A percentile compares a stretch with the other conserved stretches of the same genome.
Conservation (phyloP, 2,888 invertebrate genomes). For the Catocala sponsa region DNA sequence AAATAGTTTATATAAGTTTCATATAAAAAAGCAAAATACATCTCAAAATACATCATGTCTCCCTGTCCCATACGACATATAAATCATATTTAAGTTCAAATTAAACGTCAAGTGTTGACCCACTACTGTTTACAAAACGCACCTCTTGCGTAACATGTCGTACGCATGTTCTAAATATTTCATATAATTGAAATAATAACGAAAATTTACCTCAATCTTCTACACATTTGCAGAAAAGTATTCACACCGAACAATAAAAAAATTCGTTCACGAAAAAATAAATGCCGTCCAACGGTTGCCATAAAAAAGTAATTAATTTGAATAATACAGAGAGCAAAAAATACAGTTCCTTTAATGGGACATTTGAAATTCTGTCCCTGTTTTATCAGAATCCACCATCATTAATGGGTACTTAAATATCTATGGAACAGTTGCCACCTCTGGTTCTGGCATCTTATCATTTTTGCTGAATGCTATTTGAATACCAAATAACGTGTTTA, state of each 20-base stretch:
- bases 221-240: conserved; percentile 26
- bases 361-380: conserved; percentile 76
- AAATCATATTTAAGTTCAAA: no score
- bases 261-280: conserved; percentile 46
- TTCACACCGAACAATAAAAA: conserved; percentile 30
- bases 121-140: no score
- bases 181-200: no score
- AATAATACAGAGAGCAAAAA: conserved; percentile 70
- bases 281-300: conserved; percentile 52
- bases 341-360: conserved; percentile 66
- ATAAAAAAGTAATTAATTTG: conserved; percentile 83
- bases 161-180: no score
- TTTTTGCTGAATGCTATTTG: conserved; percentile 69
- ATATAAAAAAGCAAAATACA: no score
- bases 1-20: no score
- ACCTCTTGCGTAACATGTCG: no score
- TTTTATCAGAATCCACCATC: conserved; percentile 71
- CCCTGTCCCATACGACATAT: no score
- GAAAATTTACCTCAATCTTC: conserved; percentile 24
- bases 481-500: conserved; percentile 60
- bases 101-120: no score
- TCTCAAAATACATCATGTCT: no score
- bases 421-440: conserved; percentile 69
- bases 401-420: conserved; percentile 76
- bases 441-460: conserved; percentile 61